phyloP scores from a whole-genome alignment of 2,888 invertebrate genomes.

The Lumbricus terrestris region DNA sequence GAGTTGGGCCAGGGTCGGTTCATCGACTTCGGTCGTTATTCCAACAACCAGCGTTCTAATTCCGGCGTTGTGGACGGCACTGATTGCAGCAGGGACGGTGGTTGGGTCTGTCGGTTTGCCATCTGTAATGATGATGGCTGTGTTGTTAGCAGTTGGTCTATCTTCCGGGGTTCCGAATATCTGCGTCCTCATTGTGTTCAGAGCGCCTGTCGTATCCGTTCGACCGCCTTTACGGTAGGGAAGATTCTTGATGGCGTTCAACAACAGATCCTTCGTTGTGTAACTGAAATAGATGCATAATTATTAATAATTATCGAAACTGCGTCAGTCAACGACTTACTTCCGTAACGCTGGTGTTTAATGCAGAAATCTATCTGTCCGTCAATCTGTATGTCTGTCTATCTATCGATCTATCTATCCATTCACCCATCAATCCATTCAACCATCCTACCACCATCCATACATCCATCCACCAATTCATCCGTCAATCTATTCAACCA shows the following conservation, averaged over 20 bases:
- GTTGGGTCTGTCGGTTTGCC: background rate
- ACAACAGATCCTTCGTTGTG: background rate
- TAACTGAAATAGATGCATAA: background rate
- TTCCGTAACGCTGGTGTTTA: too few species aligned
- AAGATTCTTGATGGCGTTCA: background rate
- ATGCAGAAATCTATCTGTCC: too few species aligned
- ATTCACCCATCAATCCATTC: too few species aligned
- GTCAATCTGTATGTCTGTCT: too few species aligned
- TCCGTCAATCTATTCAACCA: too few species aligned
- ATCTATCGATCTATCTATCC: too few species aligned
- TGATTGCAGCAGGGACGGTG: background rate
- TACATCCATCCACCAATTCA: too few species aligned
- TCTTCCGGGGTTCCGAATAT: background rate
- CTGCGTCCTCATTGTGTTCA: background rate
- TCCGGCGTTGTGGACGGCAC: background rate
- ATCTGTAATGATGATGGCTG: background rate
- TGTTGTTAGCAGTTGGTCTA: background rate
- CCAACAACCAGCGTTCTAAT: background rate
- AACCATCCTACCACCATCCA: too few species aligned
- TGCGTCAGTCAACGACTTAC: too few species aligned
- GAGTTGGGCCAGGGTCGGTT: background rate
- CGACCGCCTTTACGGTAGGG: background rate
- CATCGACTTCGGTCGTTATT: background rate
- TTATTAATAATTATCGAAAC: too few species aligned
- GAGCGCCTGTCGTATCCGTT: slow-evolving; percentile 7